Percentiles rank a stretch among this genome's conserved stretches.
phyloP scores from a whole-genome alignment of 2,797 vertebrate species.

The Sebastiscus albofasciatus region DNA sequence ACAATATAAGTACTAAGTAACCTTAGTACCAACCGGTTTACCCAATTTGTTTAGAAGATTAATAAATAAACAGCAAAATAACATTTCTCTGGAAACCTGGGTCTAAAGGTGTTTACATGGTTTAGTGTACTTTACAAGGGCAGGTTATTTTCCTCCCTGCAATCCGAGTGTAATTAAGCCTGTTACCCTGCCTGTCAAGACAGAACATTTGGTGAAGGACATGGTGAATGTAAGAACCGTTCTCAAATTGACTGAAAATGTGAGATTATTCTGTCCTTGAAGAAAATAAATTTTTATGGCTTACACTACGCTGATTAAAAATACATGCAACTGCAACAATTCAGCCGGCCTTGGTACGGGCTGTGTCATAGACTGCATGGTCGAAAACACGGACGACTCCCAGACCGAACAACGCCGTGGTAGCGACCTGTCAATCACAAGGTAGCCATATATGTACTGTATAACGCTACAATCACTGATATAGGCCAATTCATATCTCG shows the following conservation, averaged over 20 bases:
- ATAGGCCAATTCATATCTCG: too few species aligned
- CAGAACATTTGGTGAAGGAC: constrained; percentile 6
- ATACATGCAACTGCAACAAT: constrained; percentile 52
- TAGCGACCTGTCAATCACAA: too few species aligned
- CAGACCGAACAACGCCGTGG: too few species aligned
- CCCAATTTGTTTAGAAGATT: not conserved
- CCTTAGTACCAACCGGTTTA: not conserved
- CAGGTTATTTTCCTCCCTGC: constrained; percentile 25
- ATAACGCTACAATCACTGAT: too few species aligned
- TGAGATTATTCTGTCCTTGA: constrained; percentile 11
- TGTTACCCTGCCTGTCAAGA: constrained; percentile 16
- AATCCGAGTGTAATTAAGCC: constrained; percentile 20
- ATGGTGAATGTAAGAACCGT: not conserved
- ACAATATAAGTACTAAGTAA: not conserved
- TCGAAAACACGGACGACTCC: too few species aligned
- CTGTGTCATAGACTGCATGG: not conserved
- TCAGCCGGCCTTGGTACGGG: constrained; percentile 12
- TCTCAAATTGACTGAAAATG: constrained; percentile 11
- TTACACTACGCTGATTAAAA: constrained; percentile 40
- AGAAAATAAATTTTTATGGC: constrained; percentile 5
- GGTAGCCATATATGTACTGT: too few species aligned
- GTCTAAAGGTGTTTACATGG: not conserved
- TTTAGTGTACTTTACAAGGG: constrained; percentile 5
- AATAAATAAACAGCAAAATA: not conserved
- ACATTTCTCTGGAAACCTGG: not conserved